Base-by-base conservation (phyloP, 2,113 vertebrate genomes). In the Dipodomys spectabilis region DNA sequence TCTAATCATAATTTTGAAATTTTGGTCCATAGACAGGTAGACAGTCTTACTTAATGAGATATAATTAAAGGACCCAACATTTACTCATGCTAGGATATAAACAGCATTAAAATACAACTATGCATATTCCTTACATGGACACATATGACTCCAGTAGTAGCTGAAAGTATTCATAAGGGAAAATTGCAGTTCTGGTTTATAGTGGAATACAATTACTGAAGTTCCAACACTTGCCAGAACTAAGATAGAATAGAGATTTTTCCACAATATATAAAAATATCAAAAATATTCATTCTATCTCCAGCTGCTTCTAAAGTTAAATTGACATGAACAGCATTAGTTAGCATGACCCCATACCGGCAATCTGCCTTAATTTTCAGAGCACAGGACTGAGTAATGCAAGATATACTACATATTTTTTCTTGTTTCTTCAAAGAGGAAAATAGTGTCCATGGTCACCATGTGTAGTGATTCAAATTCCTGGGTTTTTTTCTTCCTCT, bases 11-110 rank as follows among this genome's bases (percentile, higher is more conserved):
- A 96, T 94, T 96, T 95, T 95, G 91, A 96, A 95, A 87, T 89
- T 90, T 96, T 95, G 84, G 94, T 97, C 93, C 96, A 94, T 82
- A 96, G 94, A 96, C 93, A 96, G 85, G 93, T 97, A 96, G 85
- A 95, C 92, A 39, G 81, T 94, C 65, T 94, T 96, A 85, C 71
- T 90, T 92, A 81, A 93, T 93, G 75, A 91, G 78, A 80, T 95
- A 91, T 95, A 95, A 97, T 96, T 97, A 96, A 96, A 94, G 65
- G 68, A 86, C 73, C 89, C 94, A 96, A 94, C 65, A 75, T 62
- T 95, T 93, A 94, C 71, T 82, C 92, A 93, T 82, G 93, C 86
- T 79, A 85, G 81, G 65, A 94, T 95, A 90, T 68, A 96, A 87
- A 94, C 74, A 82, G 35, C n/a, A 64, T 94, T 96, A 93, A 97